Evolutionary conservation across 2,888 invertebrate genomes (phyloP), one percentile per base, ranked within the genome.

Genomic region (Horisme vitalbata): DNA sequence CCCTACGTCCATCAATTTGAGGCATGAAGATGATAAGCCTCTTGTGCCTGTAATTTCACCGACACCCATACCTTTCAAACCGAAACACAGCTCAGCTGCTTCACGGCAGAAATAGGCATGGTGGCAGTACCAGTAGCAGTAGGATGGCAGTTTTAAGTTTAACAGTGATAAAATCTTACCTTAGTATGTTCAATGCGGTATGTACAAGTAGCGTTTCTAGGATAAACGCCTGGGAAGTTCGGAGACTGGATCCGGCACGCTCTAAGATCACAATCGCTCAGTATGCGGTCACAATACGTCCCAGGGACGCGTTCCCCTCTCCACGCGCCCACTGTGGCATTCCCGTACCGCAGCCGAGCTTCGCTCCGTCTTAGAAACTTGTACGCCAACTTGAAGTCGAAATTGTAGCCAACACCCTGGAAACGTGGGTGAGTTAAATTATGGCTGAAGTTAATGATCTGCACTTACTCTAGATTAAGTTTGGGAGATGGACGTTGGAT

Each of bases 221-320:
- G 96, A 82, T 97, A 97, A 58, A 96, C 93, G 38, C 97, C 97
- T 7, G 96, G 96, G 80, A 95, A 97, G 91, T 97, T 97, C 7
- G 97, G 97, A 13, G 96, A 96, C 82, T 95, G 95, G 51, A 96
- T 93, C 53, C 95, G 93, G 82, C 94, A 95, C 31, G 88, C 87
- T 58, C 83, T 80, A 48, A 92, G 91, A 79, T 94, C 94, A 78
- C 96, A 96, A 75, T 94, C 93, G 68, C 94, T 94, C 64, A 95
- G 91, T 63, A 95, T 92, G 66, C 95, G 92, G 85, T 95, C 95
- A 82, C 96, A 96, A 79, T 95, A 95, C 53, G 94, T 94, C 55
- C 94, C 94, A 10, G 93, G 91, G 35, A 94, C 93, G 46, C 93
- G 83, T 63, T 95, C 94, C 13, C 96, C 96, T 37, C 95, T 88